A percentile compares a stretch with the other conserved stretches of the same genome.
These are phyloP conservation scores for Semaprochilodus insignis DNA, from an alignment of 2,797 vertebrate genomes.

Conservation along the genomic window DNA sequence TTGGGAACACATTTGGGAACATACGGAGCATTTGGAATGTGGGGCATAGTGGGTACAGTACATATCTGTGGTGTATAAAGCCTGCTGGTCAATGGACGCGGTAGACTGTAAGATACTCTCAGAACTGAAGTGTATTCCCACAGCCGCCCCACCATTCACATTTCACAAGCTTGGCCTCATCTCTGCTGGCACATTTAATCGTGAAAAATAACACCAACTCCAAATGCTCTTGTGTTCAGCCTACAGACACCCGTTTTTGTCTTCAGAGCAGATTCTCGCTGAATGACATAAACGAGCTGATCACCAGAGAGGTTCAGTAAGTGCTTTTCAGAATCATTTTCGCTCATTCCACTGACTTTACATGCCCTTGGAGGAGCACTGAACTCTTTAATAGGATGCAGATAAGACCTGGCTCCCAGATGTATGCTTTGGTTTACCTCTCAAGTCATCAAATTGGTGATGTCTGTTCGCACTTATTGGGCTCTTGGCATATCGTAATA, in stretches of 20 bases:
- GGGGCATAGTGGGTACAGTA: background rate
- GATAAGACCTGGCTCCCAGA: conserved; percentile 51
- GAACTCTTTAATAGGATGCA: conserved; percentile 54
- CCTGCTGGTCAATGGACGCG: background rate
- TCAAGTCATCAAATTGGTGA: conserved; percentile 34
- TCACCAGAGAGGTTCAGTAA: conserved; percentile 32
- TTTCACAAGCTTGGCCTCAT: conserved; percentile 50
- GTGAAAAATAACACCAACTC: conserved; percentile 34
- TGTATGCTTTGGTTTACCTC: conserved; percentile 52
- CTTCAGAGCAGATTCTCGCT: conserved; percentile 40
- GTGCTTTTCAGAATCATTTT: conserved; percentile 50
- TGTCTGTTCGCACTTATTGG: conserved; percentile 43
- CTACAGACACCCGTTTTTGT: conserved; percentile 35
- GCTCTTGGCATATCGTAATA: conserved; percentile 34
- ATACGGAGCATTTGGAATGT: background rate
- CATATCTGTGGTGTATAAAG: background rate
- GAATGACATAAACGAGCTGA: conserved; percentile 46
- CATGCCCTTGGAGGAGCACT: conserved; percentile 49
- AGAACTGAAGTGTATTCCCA: conserved; percentile 36
- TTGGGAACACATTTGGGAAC: background rate
- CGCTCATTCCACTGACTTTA: conserved; percentile 48
- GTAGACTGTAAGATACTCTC: background rate
- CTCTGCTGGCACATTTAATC: conserved; percentile 33
- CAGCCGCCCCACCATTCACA: conserved; percentile 36
- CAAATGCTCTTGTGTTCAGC: conserved; percentile 29